A percentile compares a stretch with the other conserved stretches of the same genome.
Evolutionary conservation across 2,888 invertebrate species (phyloP).

Genomic region (Bimastos eiseni): DNA sequence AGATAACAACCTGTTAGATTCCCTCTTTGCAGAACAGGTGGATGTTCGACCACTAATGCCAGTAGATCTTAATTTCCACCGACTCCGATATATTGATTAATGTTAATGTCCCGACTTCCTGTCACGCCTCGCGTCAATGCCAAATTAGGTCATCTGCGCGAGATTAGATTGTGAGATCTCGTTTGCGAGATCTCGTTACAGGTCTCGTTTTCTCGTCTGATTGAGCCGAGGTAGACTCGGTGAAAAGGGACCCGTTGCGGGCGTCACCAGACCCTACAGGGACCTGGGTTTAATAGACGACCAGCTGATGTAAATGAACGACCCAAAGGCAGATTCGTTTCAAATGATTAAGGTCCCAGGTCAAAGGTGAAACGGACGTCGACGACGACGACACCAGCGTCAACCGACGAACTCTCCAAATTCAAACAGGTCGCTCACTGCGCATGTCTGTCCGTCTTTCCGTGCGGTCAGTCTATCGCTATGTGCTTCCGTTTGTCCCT

Average conservation of each 20-base stretch:
- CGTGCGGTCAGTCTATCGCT: neutral
- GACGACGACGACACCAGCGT: neutral
- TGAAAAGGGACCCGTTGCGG: neutral
- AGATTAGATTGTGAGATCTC: slow-evolving; percentile 23
- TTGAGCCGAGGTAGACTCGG: neutral
- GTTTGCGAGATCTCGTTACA: slow-evolving; percentile 20
- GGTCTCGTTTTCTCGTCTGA: slow-evolving; percentile 23
- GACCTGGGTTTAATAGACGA: neutral
- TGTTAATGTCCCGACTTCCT: neutral
- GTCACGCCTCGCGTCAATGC: neutral
- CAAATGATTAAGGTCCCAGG: neutral
- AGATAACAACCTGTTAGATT: neutral
- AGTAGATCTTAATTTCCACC: neutral
- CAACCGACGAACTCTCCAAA: neutral
- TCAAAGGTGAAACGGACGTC: neutral
- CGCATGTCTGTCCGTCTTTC: neutral
- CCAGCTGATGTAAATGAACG: slow-evolving; percentile 13
- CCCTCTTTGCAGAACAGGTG: neutral
- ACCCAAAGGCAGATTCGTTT: neutral
- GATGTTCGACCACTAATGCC: neutral
- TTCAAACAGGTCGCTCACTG: neutral
- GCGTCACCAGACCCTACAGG: neutral
- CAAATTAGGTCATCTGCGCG: slow-evolving; percentile 23
- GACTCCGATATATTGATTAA: neutral
- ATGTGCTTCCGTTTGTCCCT: neutral